phyloP scores from a whole-genome alignment of 2,888 invertebrate species.

The Hirtodrosophila histrioides region DNA sequence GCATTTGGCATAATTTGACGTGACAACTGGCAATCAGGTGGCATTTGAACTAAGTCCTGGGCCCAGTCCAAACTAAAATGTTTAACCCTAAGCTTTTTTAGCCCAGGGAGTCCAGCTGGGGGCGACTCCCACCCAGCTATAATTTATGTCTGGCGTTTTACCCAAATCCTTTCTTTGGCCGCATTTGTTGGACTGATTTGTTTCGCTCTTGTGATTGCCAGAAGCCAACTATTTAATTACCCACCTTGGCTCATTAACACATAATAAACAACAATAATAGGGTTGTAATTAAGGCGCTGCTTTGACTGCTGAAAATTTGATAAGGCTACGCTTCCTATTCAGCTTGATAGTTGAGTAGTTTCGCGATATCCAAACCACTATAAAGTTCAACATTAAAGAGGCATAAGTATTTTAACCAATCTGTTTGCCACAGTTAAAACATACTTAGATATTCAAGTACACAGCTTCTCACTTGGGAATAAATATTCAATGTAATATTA shows the following conservation, averaged over 20 bases:
- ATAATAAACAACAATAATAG: constrained; percentile 24
- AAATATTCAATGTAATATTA: too few species aligned
- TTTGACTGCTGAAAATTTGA: too few species aligned
- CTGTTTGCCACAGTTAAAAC: too few species aligned
- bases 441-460: too few species aligned
- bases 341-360: too few species aligned
- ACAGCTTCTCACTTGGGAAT: too few species aligned
- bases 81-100: background rate
- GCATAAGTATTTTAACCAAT: too few species aligned
- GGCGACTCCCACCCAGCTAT: background rate
- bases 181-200: background rate
- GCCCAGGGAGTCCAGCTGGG: too few species aligned
- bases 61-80: background rate
- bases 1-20: constrained; percentile 9
- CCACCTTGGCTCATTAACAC: constrained; percentile 39
- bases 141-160: constrained; percentile 1
- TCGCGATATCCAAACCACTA: too few species aligned
- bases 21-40: constrained; percentile 36
- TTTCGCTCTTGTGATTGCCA: constrained; percentile 10
- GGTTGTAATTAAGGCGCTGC: constrained; percentile 7
- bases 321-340: too few species aligned
- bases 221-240: constrained; percentile 22
- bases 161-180: background rate
- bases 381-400: too few species aligned
- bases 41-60: background rate